Evolutionary conservation across 2,888 invertebrate genomes (phyloP).

Genomic region (Hypolimnas misippus): DNA sequence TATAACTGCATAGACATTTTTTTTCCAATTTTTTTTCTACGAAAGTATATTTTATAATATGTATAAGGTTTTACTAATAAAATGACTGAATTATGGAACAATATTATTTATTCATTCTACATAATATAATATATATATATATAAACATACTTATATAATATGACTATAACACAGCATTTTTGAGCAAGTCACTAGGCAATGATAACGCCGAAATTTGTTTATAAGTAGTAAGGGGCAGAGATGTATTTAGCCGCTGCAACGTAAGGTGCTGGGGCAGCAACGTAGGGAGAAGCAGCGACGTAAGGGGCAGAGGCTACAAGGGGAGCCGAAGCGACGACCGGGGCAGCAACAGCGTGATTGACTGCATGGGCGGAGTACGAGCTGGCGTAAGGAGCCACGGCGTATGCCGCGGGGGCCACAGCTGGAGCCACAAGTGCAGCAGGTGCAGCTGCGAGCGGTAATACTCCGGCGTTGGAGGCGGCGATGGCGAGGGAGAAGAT

Average conservation of each 20-base stretch:
- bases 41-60: neutral
- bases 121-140: slow-evolving; percentile 37
- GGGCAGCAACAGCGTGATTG: slow-evolving; percentile 90
- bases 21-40: neutral
- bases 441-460: slow-evolving; percentile 65
- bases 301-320: slow-evolving; percentile 55
- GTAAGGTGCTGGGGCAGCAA: slow-evolving; percentile 50
- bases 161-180: slow-evolving; percentile 50
- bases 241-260: slow-evolving; percentile 58
- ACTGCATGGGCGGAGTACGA: slow-evolving; percentile 90
- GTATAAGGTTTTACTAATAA: too few species aligned
- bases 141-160: slow-evolving; percentile 42
- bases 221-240: slow-evolving; percentile 66
- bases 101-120: slow-evolving; percentile 25
- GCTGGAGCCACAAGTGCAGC: slow-evolving; percentile 83
- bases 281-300: slow-evolving; percentile 55
- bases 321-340: slow-evolving; percentile 75
- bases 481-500: slow-evolving; percentile 68
- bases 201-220: slow-evolving; percentile 75
- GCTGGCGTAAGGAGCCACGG: slow-evolving; percentile 89
- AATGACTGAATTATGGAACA: slow-evolving; percentile 9
- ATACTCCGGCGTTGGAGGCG: slow-evolving; percentile 62
- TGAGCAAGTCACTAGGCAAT: slow-evolving; percentile 81
- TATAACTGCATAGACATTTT: too few species aligned
- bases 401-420: slow-evolving; percentile 85